These are phyloP conservation scores for Bradypodion pumilum DNA, from an alignment of 2,797 vertebrate species.

Conservation along the genomic window DNA sequence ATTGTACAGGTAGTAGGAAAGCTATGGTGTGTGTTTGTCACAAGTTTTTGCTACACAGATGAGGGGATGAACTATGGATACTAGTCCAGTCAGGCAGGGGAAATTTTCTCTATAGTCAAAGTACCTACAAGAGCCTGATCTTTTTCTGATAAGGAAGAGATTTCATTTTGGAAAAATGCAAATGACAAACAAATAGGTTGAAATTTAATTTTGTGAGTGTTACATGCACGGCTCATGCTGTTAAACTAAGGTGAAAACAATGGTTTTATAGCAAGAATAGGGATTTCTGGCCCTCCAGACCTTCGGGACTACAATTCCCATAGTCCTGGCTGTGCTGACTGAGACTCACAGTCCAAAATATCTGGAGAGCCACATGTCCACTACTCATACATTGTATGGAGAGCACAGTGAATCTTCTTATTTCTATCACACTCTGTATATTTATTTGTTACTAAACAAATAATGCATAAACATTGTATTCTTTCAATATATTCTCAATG, in stretches of 20 bases:
- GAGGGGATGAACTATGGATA: neutral
- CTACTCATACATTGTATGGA: neutral
- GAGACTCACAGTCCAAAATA: too few relatives aligned
- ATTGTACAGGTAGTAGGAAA: neutral
- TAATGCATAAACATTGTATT: neutral
- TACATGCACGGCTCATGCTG: neutral
- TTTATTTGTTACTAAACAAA: neutral
- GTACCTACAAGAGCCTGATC: neutral
- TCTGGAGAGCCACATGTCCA: too few relatives aligned
- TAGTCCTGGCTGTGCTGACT: too few relatives aligned
- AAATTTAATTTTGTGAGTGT: neutral
- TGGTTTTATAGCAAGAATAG: too few relatives aligned
- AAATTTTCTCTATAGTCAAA: neutral
- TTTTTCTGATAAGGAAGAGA: neutral
- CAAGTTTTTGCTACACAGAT: neutral
- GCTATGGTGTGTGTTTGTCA: neutral
- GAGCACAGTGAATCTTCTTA: neutral
- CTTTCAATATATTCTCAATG: neutral
- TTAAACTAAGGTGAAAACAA: too few relatives aligned
- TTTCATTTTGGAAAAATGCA: neutral
- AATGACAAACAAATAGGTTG: neutral
- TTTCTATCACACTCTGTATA: neutral
- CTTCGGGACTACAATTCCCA: too few relatives aligned
- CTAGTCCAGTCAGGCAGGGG: neutral
- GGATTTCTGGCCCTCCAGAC: too few relatives aligned